phyloP scores from a whole-genome alignment of 2,797 vertebrate genomes.

The Mormyrus proboscirostris region DNA sequence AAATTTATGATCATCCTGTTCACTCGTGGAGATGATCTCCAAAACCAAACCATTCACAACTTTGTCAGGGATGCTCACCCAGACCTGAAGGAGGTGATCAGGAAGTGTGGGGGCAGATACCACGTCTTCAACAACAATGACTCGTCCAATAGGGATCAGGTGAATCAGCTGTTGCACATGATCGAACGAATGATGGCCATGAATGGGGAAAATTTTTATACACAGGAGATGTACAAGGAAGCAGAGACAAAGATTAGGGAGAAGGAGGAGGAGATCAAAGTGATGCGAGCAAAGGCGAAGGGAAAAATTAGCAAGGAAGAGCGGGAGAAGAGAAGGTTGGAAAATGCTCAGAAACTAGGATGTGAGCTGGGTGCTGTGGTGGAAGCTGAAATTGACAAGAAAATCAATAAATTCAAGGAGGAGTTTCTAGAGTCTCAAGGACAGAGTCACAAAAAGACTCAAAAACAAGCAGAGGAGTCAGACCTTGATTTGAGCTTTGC shows the following conservation, averaged over 20 bases:
- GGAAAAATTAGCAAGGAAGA: background rate
- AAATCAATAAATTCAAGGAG: background rate
- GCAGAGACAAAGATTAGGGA: background rate
- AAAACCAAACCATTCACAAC: background rate
- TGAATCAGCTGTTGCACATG: constrained; percentile 5
- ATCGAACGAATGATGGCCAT: background rate
- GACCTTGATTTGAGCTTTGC: background rate
- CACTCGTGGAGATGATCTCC: constrained; percentile 24
- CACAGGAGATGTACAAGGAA: background rate
- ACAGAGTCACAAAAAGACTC: background rate
- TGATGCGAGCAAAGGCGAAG: no score
- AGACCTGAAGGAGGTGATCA: background rate
- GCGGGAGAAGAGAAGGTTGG: background rate
- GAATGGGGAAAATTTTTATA: constrained; percentile 8
- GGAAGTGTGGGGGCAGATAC: constrained; percentile 6
- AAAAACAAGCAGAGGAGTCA: background rate
- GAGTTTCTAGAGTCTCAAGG: background rate
- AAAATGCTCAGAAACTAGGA: background rate
- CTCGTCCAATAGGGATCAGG: background rate
- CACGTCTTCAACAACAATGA: constrained; percentile 20
- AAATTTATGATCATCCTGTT: constrained; percentile 17
- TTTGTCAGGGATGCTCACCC: background rate
- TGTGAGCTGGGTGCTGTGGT: background rate
- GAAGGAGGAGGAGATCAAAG: background rate
- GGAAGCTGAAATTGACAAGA: background rate